Conservation (phyloP, 2,797 vertebrate genomes). For the Alcedo quadribrachys region DNA sequence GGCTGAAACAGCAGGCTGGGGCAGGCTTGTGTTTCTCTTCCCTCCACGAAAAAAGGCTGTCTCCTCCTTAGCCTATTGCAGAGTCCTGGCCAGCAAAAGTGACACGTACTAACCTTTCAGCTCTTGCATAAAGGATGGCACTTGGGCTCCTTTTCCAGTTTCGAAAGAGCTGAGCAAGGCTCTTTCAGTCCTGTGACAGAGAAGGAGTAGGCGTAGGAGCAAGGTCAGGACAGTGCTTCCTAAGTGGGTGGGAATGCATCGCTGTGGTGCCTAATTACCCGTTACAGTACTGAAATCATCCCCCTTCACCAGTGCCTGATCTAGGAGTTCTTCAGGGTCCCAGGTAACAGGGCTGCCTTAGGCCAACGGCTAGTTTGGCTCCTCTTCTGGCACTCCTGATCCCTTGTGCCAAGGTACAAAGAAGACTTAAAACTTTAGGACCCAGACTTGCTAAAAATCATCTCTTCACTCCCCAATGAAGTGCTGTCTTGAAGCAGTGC, state of each 20-base stretch:
- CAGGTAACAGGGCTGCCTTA: neutral
- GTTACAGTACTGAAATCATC: neutral
- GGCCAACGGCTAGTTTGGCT: neutral
- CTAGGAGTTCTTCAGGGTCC: neutral
- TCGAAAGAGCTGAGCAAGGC: conserved; percentile 40
- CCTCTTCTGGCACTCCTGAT: neutral
- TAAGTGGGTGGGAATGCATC: conserved; percentile 30
- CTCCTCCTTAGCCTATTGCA: neutral
- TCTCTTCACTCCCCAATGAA: neutral
- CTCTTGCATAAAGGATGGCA: conserved; percentile 46
- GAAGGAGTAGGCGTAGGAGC: conserved; percentile 47
- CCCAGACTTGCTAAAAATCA: neutral
- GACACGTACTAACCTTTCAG: conserved; percentile 42
- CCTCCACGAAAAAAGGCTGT: neutral
- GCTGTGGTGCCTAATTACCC: neutral
- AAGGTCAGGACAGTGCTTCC: conserved; percentile 44
- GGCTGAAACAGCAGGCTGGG: conserved; percentile 17
- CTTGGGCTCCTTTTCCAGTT: conserved; percentile 35
- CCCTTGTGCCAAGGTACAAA: neutral
- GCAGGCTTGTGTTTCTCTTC: neutral
- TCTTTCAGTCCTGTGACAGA: conserved; percentile 42
- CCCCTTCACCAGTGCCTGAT: rapidly evolving
- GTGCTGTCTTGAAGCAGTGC: neutral
- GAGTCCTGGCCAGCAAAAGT: neutral
- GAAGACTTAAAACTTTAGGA: neutral